Evolutionary conservation across 2,113 vertebrate genomes (phyloP), one percentile per base, ranked within the genome.

Genomic region (Vulpes lagopus): DNA sequence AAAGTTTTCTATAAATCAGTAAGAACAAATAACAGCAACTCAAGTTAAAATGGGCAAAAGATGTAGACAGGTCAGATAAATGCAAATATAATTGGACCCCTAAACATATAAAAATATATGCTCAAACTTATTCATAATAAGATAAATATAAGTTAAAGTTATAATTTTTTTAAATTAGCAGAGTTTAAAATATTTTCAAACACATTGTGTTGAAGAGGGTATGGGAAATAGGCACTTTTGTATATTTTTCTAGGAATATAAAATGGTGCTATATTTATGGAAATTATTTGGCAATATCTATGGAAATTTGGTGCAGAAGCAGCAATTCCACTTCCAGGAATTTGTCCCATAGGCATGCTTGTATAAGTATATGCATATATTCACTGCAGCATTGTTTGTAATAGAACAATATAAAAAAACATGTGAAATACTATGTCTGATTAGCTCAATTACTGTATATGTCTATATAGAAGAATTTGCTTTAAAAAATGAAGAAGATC

Each of bases 201-300:
- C 8, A 81, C 9, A 49, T 35, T 53, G 16, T 86, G 3, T 55
- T 69, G 15, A 11, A 71, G 17, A 80, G 10, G 2, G 1, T 78
- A 62, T 73, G 11, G n/a, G n/a, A 86, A 60, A 32, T 19, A 62
- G 27, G 10, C 14, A 91, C 5, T 87, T 57, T 49, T 85, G 25
- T 32, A 22, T 83, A 64, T 96, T 96, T 93, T 94, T 60, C 25
- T 71, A 25, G n/a, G 25, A 74, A 32, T 79, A 15, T 43, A 60
- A 94, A 89, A 79, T 83, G 14, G 3, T 55, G 5, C 62, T 86
- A n/a, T 60, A 67, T 87, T 73, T 84, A 86, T 60, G 11, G 23
- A 90, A 95, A 83, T 74, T 71, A 57, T 79, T 95, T 74, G 67
- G 17, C 65, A 93, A 74, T 79, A 91, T 92, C 65, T 86, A 65